phyloP scores from a whole-genome alignment of 2,797 vertebrate species.

The Myotis findleyi region DNA sequence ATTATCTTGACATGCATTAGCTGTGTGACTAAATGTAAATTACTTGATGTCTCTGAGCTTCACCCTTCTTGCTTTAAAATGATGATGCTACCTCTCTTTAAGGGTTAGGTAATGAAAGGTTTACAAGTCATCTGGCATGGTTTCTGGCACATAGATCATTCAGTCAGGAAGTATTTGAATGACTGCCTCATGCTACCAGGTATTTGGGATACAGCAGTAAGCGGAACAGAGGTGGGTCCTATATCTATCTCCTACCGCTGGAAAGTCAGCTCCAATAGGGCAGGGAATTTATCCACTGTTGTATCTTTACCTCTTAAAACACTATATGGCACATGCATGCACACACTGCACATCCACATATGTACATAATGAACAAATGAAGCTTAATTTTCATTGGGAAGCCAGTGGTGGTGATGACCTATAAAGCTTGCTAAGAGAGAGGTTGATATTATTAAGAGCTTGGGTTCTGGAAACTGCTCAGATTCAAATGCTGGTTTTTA shows the following conservation, averaged over 20 bases:
- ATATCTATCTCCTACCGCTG: not conserved
- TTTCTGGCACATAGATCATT: slow-evolving; percentile 24
- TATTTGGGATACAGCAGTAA: not conserved
- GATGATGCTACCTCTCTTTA: not conserved
- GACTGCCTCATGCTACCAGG: not conserved
- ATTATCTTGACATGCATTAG: not conserved
- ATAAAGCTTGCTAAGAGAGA: not conserved
- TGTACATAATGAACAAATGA: not conserved
- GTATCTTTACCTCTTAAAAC: not conserved
- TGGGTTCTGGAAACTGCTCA: not conserved
- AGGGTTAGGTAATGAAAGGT: not conserved
- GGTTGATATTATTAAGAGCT: not conserved
- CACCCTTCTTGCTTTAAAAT: not conserved
- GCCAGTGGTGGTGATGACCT: not conserved
- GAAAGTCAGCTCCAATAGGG: not conserved
- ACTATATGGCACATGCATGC: not conserved
- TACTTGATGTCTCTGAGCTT: slow-evolving; percentile 18
- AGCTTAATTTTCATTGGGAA: not conserved
- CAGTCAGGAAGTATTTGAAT: slow-evolving; percentile 27
- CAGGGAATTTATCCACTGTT: not conserved
- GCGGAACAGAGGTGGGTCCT: not conserved
- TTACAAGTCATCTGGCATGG: not conserved
- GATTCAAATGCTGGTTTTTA: not conserved
- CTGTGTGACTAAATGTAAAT: not conserved
- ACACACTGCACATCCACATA: not conserved